Evolutionary conservation across 2,113 vertebrate species (phyloP), one percentile per base, ranked within the genome.

Genomic region (Microcebus lehilahytsara): DNA sequence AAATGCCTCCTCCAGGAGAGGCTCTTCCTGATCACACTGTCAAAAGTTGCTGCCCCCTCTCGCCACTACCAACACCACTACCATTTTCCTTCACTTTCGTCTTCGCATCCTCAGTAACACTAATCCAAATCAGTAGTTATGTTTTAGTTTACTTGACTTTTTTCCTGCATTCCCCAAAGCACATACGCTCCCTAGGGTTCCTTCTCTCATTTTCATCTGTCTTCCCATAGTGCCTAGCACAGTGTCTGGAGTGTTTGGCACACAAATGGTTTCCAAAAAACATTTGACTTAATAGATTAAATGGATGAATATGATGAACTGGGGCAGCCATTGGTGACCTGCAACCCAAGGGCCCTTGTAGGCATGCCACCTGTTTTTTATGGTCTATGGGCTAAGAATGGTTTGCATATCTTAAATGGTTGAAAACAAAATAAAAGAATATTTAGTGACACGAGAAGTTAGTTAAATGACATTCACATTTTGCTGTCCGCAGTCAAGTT

Each of bases 381-480:
- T 87, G 56, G 5, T 40, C 5, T 25, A 1, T 75, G 30, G 78
- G 25, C 56, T 37, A 93, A 91, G 72, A 88, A 94, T 88, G 58
- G 4, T 74, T 53, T 85, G 88, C 23, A 62, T 20, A 67, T 89
- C 66, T 96, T 95, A 20, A 85, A 32, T 93, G 49, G n/a, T 58
- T 71, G 67, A 79, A 80, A 89, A n/a, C 27, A 75, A 86, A 58
- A 22, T 62, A 92, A 10, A 69, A 92, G 60, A 85, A 75, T 58
- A 27, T 67, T 56, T 92, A 80, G 34, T 79, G 77, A 71, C 8
- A 19, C 69, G 49, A 87, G 37, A 53, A 85, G 34, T 93, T 87
- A 86, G 56, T 58, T 58, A 58, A 34, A 74, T 92, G 96, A 86
- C 89, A 51, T 93, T 95, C 86, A 66, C 2, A 77, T 77, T 72